A percentile compares a stretch with the other conserved stretches of the same genome.
These are phyloP conservation scores for Osmerus eperlanus DNA, from an alignment of 2,113 vertebrate species.

Conservation along the genomic window DNA sequence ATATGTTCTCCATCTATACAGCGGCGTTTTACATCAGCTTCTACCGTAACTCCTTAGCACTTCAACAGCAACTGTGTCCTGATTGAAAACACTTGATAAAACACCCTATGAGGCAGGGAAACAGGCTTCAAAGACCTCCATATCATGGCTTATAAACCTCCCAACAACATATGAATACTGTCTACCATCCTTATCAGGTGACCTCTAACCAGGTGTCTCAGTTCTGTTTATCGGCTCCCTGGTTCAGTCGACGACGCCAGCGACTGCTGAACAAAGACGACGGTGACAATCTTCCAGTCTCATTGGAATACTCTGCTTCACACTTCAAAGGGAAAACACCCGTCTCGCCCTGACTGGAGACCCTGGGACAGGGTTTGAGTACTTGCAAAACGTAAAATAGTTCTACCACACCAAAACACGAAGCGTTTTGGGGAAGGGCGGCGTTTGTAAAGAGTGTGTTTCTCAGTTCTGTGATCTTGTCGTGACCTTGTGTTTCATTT, in stretches of 20 bases:
- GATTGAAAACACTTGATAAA: constrained; percentile 66
- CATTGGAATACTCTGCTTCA: constrained; percentile 63
- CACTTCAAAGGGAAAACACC: constrained; percentile 68
- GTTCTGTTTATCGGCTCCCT: constrained; percentile 65
- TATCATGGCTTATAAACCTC: constrained; percentile 61
- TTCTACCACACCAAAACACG: constrained; percentile 39
- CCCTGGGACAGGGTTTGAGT: constrained; percentile 50
- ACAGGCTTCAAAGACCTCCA: constrained; percentile 62
- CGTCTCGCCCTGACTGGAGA: constrained; percentile 50
- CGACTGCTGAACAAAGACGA: constrained; percentile 67
- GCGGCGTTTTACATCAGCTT: neutral
- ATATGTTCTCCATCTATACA: neutral
- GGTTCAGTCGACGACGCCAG: constrained; percentile 61
- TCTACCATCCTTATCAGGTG: constrained; percentile 67
- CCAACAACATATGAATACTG: constrained; percentile 61
- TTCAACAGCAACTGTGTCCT: constrained; percentile 52
- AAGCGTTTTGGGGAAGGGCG: constrained; percentile 20
- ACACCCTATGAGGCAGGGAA: constrained; percentile 58
- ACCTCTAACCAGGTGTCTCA: constrained; percentile 68
- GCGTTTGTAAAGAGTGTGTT: constrained; percentile 31
- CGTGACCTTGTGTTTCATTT: constrained; percentile 64
- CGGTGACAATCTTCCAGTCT: constrained; percentile 60
- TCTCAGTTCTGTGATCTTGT: constrained; percentile 57
- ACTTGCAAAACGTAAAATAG: constrained; percentile 23
- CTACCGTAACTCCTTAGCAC: constrained; percentile 4